phyloP scores from a whole-genome alignment of 2,797 vertebrate species.

The Brachyrhaphis roseni region DNA sequence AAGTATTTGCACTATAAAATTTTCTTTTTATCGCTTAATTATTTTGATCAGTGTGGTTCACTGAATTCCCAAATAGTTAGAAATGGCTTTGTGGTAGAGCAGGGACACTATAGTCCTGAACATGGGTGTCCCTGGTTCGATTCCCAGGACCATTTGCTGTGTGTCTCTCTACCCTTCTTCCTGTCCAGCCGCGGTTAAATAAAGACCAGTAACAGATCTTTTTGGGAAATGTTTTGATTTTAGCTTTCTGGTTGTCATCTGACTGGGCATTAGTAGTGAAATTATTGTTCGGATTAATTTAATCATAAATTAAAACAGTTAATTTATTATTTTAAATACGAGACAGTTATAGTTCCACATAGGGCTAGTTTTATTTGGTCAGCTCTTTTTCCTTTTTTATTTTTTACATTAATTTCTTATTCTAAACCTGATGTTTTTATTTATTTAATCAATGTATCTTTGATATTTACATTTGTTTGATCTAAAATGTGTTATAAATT shows the following conservation, averaged over 20 bases:
- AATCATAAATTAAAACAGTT: no score
- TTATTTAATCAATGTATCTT: neutral
- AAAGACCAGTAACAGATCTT: neutral
- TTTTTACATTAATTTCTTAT: neutral
- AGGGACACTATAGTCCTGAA: neutral
- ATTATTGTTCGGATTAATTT: no score
- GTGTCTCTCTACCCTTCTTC: neutral
- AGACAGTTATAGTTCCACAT: neutral
- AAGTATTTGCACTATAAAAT: no score
- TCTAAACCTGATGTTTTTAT: neutral
- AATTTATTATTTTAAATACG: neutral
- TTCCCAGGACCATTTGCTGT: neutral
- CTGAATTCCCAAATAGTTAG: neutral
- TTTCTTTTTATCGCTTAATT: no score
- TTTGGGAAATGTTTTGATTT: neutral
- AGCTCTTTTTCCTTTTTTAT: neutral
- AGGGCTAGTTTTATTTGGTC: neutral
- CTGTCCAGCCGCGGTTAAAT: neutral
- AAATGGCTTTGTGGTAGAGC: neutral
- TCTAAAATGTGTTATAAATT: neutral
- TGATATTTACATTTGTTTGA: neutral
- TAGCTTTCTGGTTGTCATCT: neutral
- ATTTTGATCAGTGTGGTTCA: neutral
- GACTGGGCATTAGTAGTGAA: neutral
- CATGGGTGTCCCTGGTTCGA: neutral